These are phyloP conservation scores for Nomada fabriciana DNA, from an alignment of 2,888 invertebrate species.

Conservation along the genomic window DNA sequence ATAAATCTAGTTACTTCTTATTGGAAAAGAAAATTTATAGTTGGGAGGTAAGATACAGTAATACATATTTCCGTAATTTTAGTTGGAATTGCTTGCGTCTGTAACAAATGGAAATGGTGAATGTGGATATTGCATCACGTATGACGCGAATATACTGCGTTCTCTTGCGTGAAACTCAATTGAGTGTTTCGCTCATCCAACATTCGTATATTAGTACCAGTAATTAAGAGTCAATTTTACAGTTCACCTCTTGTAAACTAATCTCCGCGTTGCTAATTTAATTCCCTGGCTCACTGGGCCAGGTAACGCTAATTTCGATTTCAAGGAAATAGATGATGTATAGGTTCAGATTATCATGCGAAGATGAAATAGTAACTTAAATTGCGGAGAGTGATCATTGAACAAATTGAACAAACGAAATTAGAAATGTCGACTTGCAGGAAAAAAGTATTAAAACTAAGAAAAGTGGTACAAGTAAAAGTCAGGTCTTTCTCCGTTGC, in stretches of 20 bases:
- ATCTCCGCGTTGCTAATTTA: conserved; percentile 23
- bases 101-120: neutral
- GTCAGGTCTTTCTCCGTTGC: too few species aligned
- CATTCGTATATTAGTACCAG: neutral
- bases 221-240: conserved; percentile 20
- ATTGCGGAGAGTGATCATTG: neutral
- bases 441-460: neutral
- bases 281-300: conserved; percentile 7
- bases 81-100: neutral
- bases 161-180: conserved; percentile 10
- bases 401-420: neutral
- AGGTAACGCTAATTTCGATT: conserved; percentile 2
- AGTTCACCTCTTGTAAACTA: neutral
- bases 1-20: neutral
- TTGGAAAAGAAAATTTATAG: neutral
- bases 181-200: neutral
- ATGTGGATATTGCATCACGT: neutral
- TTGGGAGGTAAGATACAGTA: too few species aligned
- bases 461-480: too few species aligned
- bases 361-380: neutral
- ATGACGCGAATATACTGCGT: neutral
- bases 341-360: neutral
- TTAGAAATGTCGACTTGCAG: neutral
- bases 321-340: neutral
- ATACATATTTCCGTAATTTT: too few species aligned